Conservation (phyloP, 2,888 invertebrate species). For the Hydraecia micacea region DNA sequence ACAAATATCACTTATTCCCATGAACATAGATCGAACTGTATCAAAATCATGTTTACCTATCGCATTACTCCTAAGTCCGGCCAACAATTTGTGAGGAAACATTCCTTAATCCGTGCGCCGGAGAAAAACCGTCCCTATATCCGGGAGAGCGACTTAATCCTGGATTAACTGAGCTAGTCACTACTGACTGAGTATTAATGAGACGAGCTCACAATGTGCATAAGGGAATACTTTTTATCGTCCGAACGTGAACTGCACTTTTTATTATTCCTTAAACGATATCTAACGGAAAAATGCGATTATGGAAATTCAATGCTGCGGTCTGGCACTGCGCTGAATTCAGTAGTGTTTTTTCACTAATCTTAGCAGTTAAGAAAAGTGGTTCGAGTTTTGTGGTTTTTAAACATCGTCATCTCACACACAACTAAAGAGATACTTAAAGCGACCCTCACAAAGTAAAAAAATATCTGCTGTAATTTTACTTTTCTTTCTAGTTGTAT, state of each 20-base stretch:
- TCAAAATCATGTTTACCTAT: slow-evolving; percentile 36
- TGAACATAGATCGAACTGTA: slow-evolving; percentile 1
- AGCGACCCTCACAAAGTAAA: background rate
- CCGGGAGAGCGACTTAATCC: slow-evolving; percentile 37
- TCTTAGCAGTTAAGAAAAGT: background rate
- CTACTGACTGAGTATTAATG: slow-evolving; percentile 41
- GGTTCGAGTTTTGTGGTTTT: background rate
- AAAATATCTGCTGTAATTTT: background rate
- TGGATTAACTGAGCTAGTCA: slow-evolving; percentile 48
- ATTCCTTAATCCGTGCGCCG: slow-evolving; percentile 49
- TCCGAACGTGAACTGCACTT: background rate
- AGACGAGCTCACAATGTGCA: slow-evolving; percentile 29
- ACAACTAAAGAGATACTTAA: background rate
- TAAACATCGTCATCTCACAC: background rate
- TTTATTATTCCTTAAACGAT: too few species aligned
- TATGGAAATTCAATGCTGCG: slow-evolving; percentile 9
- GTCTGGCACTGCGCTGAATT: background rate
- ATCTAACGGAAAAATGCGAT: slow-evolving; percentile 7
- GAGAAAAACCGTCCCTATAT: slow-evolving; percentile 49
- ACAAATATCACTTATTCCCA: background rate
- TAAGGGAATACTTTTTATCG: background rate
- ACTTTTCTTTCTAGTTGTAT: background rate
- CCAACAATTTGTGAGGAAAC: slow-evolving; percentile 58
- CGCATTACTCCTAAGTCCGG: slow-evolving; percentile 28
- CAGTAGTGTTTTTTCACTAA: background rate